Evolutionary conservation across 2,113 vertebrate species (phyloP), one percentile per base, ranked within the genome.

Genomic region (Brienomyrus brachyistius): DNA sequence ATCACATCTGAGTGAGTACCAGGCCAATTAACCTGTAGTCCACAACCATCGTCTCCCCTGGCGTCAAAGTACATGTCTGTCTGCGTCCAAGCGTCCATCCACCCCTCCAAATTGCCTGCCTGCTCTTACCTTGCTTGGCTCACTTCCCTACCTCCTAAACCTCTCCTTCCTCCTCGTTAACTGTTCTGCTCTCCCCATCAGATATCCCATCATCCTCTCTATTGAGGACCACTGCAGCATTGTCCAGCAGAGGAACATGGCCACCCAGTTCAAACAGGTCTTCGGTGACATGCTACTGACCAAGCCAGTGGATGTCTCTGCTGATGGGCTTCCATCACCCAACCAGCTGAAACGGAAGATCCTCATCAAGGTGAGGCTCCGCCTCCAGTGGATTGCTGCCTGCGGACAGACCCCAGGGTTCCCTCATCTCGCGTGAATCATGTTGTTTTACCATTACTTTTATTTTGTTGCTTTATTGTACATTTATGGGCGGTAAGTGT

Each of bases 171-270:
- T 87, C 2, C 52, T 11, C 51, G 35, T 59, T 74, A 47, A 17
- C 4, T 27, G 35, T 87, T n/a, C 31, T 43, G 21, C 70, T 62
- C 11, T 31, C 90, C 88, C 66, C 62, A 48, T 15, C 92, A 99
- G 98, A 51, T 99, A 96, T 90, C 98, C 98, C 0, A 95, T 99
- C 92, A 98, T 99, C 93, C 94, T 99, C 77, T 99, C 98, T 91
- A 99, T 99, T 0, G 98, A 99, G 94, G 98, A 99, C 93, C 98
- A 99, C 94, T 99, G 98, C 91, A 99, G 98, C 93, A 98, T 99
- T 23, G 97, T 98, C 90, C 98, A 99, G 95, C 98, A 99, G 95
- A 97, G 98, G 91, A 99, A 97, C 92, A 99, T 99, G 98, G 98
- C 98, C 89, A 95, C 97, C 89, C 82, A 93, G 90, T 99, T 99